Evolutionary conservation across 2,888 invertebrate species (phyloP).

Genomic region (Arge pagana): DNA sequence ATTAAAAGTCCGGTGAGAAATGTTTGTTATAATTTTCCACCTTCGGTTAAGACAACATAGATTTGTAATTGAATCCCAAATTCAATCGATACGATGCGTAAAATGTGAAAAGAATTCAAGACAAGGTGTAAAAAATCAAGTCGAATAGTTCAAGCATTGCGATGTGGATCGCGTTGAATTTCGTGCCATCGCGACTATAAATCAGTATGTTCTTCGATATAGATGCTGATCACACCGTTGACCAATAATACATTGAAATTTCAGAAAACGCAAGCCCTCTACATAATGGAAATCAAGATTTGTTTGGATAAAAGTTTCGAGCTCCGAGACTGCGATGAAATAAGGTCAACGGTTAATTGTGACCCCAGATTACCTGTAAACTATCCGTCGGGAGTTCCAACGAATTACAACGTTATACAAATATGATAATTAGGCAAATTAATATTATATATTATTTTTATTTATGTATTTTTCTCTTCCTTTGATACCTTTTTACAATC

Average conservation of each 20-base stretch:
- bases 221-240: too few species aligned
- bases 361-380: constrained; percentile 60
- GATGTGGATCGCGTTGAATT: too few species aligned
- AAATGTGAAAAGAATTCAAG: too few species aligned
- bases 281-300: constrained; percentile 73
- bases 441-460: neutral
- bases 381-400: constrained; percentile 63
- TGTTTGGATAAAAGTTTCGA: constrained; percentile 73
- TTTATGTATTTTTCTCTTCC: neutral
- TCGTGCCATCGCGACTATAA: too few species aligned
- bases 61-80: neutral
- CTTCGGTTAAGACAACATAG: neutral
- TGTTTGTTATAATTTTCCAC: constrained; percentile 1
- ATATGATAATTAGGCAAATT: constrained; percentile 26
- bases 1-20: constrained; percentile 60
- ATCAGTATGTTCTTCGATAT: too few species aligned
- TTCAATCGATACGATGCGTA: neutral
- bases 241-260: too few species aligned
- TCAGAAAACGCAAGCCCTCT: constrained; percentile 62
- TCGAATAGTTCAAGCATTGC: too few species aligned
- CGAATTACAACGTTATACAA: constrained; percentile 32
- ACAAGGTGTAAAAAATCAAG: too few species aligned
- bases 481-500: neutral
- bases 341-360: constrained; percentile 67
- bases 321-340: constrained; percentile 70